phyloP scores from a whole-genome alignment of 2,113 vertebrate genomes.

The Laterallus jamaicensis region DNA sequence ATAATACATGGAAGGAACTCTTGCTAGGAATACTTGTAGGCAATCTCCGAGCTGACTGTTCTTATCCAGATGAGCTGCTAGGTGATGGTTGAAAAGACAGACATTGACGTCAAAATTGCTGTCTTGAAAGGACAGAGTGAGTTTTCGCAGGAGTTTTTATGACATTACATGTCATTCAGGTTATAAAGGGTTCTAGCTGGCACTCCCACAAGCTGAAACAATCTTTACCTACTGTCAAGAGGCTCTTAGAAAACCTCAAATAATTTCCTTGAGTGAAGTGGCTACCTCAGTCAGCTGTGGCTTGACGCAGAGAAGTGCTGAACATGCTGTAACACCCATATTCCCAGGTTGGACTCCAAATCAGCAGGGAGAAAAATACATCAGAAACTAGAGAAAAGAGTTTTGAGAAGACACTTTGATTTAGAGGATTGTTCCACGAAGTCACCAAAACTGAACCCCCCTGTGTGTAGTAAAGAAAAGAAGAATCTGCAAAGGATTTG shows the following conservation, averaged over 20 bases:
- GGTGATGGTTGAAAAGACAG: background rate
- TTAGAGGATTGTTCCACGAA: background rate
- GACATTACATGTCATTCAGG: constrained; percentile 6
- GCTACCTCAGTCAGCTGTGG: constrained; percentile 38
- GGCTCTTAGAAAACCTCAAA: constrained; percentile 55
- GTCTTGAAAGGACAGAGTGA: background rate
- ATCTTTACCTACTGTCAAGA: constrained; percentile 39
- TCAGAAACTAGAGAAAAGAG: background rate
- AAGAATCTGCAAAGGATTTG: constrained; percentile 33
- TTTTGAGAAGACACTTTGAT: background rate
- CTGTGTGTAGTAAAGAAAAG: background rate
- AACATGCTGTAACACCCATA: background rate
- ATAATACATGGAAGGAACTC: background rate
- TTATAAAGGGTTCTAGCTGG: constrained; percentile 29
- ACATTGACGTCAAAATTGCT: background rate
- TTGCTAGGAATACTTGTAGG: background rate
- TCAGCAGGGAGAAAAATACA: background rate
- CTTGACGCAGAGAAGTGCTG: background rate
- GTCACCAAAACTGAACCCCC: background rate
- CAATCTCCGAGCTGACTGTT: background rate
- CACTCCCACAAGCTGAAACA: constrained; percentile 38
- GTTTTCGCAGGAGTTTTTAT: constrained; percentile 37
- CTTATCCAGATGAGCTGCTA: background rate
- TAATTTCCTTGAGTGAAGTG: constrained; percentile 46
- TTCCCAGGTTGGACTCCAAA: background rate